Percentiles rank a stretch among this genome's conserved stretches.
These are phyloP conservation scores for zebrafish (Danio rerio) DNA, from an alignment of 2,113 vertebrate species.

Conservation along the genomic window DNA sequence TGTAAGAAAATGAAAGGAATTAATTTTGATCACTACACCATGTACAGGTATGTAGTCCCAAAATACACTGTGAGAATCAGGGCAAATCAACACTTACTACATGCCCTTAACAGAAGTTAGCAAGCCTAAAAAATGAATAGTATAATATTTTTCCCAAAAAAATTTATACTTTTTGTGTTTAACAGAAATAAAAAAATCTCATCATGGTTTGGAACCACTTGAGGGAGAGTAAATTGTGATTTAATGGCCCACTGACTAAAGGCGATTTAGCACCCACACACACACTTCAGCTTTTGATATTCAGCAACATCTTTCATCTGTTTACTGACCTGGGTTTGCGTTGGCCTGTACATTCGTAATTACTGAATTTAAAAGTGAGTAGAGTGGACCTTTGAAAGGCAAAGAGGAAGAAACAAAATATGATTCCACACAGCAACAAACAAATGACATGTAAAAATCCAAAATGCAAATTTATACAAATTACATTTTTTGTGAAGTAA, in stretches of 20 bases:
- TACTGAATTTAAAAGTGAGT: neutral
- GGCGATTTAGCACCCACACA: neutral
- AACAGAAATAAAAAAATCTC: no score
- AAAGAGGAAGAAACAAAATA: neutral
- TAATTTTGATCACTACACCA: no score
- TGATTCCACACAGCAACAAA: neutral
- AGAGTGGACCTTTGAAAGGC: neutral
- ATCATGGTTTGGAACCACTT: no score
- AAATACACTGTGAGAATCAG: no score
- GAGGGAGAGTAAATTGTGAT: neutral
- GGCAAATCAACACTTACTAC: no score
- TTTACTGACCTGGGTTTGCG: slow-evolving; percentile 19
- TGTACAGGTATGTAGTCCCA: no score
- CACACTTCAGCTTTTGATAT: slow-evolving; percentile 13
- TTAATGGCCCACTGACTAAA: neutral
- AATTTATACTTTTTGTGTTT: no score
- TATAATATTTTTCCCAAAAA: no score
- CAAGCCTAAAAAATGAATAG: no score
- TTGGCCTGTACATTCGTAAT: neutral
- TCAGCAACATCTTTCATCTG: neutral
- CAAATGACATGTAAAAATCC: neutral
- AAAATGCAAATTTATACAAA: neutral
- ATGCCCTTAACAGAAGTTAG: no score
- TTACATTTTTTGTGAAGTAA: no score
- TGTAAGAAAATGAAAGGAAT: no score